Evolutionary conservation across 2,797 vertebrate genomes (phyloP), one percentile per base, ranked within the genome.

Genomic region (Halcyon badia): DNA sequence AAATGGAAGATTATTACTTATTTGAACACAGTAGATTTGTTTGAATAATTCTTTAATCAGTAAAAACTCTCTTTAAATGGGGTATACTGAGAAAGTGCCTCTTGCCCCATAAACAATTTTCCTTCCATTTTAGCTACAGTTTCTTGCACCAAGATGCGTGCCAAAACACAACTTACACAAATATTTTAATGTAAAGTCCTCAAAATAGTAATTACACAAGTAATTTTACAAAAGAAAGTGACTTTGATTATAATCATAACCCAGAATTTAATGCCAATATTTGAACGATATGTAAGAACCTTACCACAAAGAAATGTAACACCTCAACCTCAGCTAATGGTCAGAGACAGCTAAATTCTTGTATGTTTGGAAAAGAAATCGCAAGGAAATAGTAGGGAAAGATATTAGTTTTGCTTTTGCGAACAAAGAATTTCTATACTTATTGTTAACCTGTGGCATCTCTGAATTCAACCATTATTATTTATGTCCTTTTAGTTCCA

Each of bases 401-500:
- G 8, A 48, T 26, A 94, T 17, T 77, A 90, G 24, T 31, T 90
- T 83, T 90, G 39, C 73, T 89, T 87, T 70, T 76, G 37, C 95
- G 57, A 87, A n/a, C 6, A 69, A 83, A 91, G 22, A 64, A 80
- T 22, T 94, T 83, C 33, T 33, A 11, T 31, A 70, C 18, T 66
- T 81, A 82, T 17, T 88, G 48, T 57, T 91, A 90, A 89, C 48
- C 31, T 3, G 1, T 64, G 56, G 33, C 66, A 66, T 25, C 82
- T 26, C 5, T 22, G 77, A 90, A 92, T 87, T 68, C 77, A 95
- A 56, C 3, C 44, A 44, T 87, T 89, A 76, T 54, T 62, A 91
- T 78, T 96, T 88, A 91, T 49, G 31, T n/a, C 22, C 58, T 93
- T 90, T 90, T 56, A 68, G 21, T 64, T 87, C 46, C 16, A 82